Base-by-base conservation (phyloP, 2,888 invertebrate species). In the Drosophila pseudotalamancana region DNA sequence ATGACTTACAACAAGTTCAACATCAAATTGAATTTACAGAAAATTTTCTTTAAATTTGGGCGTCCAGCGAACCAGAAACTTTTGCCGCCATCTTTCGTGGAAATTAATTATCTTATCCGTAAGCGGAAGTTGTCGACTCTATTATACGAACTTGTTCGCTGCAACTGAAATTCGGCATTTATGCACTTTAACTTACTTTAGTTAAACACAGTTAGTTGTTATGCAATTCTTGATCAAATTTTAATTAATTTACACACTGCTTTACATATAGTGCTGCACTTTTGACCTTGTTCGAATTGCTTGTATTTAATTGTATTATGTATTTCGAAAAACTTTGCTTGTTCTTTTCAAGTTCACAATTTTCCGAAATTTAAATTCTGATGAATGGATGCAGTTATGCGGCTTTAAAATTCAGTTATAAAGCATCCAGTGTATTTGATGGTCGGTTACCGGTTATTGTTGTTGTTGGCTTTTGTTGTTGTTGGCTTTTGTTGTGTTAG, bases 71-170 rank as follows among this genome's bases (percentile, higher is more conserved):
- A 32, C 37, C 46, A 42, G 29, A 60, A 85, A 79, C 61, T 74
- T 85, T 75, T 70, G 34, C 50, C 43, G 51, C 54, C 81, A 73
- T 56, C 62, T 66, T 77, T 64, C 49, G 48, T 62, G 63, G 35
- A 86, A 86, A 80, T 86, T 80, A 80, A 80, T 80, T 80, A 80
- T 86, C 87, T 86, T 65, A 67, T 67, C 42, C 50, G 34, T 56
- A 67, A 61, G 64, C 69, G 77, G 69, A 86, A 79, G 66, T 72
- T 79, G 70, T 86, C 69, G 62, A 67, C 76, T 67, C 69, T 63
- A 69, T 68, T 60, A 63, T 74, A 81, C 65, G 18, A 60, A 63
- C 70, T 70, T 54, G 63, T 23, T 37, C 57, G 25, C 25, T 35
- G 31, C 27, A 49, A 65, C 32, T 56, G 34, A 23, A 50, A 46